Evolutionary conservation across 2,113 vertebrate species (phyloP).

Genomic region (Oxygymnocypris stewartii): DNA sequence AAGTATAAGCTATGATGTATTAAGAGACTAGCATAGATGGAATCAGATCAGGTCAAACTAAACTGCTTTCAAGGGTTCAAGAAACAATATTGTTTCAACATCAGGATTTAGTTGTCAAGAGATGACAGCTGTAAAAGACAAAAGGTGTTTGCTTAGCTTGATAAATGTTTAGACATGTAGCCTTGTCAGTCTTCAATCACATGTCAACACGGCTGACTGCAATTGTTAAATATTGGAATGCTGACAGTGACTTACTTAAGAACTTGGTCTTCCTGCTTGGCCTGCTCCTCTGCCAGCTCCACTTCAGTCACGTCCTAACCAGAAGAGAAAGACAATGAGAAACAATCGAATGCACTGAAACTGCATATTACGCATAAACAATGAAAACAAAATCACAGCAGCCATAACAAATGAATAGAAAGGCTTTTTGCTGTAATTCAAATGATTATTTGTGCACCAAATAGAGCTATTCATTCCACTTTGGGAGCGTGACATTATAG

Average conservation of each 20-base stretch:
- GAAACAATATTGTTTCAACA: background rate
- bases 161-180: background rate
- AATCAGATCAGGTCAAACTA: background rate
- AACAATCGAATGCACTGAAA: background rate
- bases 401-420: background rate
- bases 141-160: background rate
- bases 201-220: background rate
- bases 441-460: background rate
- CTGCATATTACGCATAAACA: background rate
- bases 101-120: background rate
- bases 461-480: background rate
- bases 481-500: background rate
- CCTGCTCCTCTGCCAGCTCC: constrained; percentile 87
- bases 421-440: background rate
- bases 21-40: background rate
- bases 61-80: background rate
- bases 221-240: background rate
- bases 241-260: constrained; percentile 78
- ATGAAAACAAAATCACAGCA: background rate
- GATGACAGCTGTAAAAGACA: background rate
- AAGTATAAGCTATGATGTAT: background rate
- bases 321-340: constrained; percentile 37
- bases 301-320: constrained; percentile 89
- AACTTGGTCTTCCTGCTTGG: constrained; percentile 87
- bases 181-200: background rate